These are phyloP conservation scores for Glossophaga mutica DNA, from an alignment of 2,797 vertebrate species.

Conservation along the genomic window DNA sequence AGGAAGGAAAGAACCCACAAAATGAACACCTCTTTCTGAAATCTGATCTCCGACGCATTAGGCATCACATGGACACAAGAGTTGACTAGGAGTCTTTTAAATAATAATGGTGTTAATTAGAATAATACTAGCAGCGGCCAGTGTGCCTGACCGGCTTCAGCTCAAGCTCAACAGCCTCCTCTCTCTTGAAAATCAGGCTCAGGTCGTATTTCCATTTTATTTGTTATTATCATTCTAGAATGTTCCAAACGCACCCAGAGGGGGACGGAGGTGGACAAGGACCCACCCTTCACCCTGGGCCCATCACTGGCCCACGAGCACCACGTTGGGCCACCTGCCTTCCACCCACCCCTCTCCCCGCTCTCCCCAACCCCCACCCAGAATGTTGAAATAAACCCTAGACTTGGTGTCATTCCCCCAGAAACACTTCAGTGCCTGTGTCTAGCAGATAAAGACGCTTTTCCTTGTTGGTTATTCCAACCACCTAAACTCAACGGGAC, in stretches of 20 bases:
- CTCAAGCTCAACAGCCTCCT: neutral
- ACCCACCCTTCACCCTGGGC: neutral
- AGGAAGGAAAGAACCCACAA: too few species aligned
- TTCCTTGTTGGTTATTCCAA: neutral
- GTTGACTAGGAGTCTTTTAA: neutral
- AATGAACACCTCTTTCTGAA: neutral
- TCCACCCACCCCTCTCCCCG: rapidly evolving
- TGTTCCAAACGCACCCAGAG: neutral
- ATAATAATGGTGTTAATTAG: neutral
- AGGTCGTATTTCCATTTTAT: neutral
- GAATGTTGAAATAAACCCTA: neutral
- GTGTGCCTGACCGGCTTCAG: neutral
- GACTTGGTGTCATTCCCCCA: neutral
- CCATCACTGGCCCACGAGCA: rapidly evolving
- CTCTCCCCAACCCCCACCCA: rapidly evolving
- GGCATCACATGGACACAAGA: neutral
- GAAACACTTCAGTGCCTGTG: neutral
- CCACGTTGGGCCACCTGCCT: rapidly evolving
- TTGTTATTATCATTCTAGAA: neutral
- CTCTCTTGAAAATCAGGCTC: neutral
- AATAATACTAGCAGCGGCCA: neutral
- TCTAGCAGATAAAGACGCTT: neutral
- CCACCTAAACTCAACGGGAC: too few species aligned
- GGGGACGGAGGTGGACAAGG: neutral
- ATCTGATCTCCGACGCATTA: rapidly evolving